Evolutionary conservation across 2,888 invertebrate genomes (phyloP).

Genomic region (Diaphora mendica): DNA sequence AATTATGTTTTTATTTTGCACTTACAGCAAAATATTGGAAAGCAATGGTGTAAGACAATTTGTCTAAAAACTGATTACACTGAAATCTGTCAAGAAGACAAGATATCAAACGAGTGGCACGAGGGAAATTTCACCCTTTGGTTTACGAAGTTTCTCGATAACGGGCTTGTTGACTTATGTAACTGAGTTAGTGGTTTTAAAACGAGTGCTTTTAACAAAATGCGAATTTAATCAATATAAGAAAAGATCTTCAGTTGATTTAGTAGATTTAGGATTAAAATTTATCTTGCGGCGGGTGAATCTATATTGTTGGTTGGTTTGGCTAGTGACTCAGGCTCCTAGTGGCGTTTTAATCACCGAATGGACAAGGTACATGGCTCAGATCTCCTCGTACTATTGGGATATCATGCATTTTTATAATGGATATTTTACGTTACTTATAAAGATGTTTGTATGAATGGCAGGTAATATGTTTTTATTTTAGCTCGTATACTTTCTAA

Average conservation of each 20-base stretch:
- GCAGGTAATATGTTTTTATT: neutral
- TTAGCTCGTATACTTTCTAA: constrained; percentile 20
- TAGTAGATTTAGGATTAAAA: constrained; percentile 15
- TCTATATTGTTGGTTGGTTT: neutral
- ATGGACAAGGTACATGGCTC: neutral
- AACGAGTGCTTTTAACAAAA: constrained; percentile 29
- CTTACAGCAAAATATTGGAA: constrained; percentile 22
- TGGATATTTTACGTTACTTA: neutral
- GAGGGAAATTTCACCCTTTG: constrained; percentile 33
- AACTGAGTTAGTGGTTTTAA: constrained; percentile 30
- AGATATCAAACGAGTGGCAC: constrained; percentile 58
- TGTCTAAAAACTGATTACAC: constrained; percentile 72
- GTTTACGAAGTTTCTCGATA: constrained; percentile 32
- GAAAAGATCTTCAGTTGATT: constrained; percentile 33
- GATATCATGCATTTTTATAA: too few relatives aligned
- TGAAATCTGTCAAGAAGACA: constrained; percentile 66
- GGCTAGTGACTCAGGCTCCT: neutral
- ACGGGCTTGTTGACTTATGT: constrained; percentile 36
- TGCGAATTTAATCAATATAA: constrained; percentile 15
- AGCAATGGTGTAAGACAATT: constrained; percentile 49
- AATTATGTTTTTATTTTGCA: constrained; percentile 41
- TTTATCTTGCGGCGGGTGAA: neutral
- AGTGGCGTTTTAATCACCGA: neutral
- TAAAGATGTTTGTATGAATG: neutral
- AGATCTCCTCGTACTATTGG: too few relatives aligned